Conservation (phyloP, 2,113 vertebrate species). For the Dasyprocta punctata region DNA sequence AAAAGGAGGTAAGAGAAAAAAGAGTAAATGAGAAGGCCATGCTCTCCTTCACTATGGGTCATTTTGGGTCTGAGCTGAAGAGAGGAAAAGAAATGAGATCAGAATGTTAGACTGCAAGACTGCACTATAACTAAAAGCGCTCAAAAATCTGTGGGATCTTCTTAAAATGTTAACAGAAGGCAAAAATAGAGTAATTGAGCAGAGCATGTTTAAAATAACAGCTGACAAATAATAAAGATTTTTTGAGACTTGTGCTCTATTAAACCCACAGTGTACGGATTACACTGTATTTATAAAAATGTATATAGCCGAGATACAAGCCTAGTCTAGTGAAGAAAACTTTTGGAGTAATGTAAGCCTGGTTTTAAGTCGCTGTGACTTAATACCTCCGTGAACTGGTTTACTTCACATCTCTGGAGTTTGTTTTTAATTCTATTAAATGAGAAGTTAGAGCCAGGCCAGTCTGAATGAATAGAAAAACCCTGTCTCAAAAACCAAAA, state of each 20-base stretch:
- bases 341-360: neutral
- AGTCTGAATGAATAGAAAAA: neutral
- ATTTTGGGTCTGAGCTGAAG: neutral
- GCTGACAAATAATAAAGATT: neutral
- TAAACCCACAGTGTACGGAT: slow-evolving; percentile 10
- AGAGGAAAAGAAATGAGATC: slow-evolving; percentile 8
- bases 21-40: neutral
- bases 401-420: neutral
- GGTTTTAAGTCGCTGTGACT: neutral
- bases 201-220: neutral
- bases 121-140: neutral
- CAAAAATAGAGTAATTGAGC: neutral
- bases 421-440: neutral
- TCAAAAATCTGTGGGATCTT: neutral
- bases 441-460: neutral
- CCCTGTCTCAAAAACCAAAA: neutral
- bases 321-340: slow-evolving; percentile 9
- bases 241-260: neutral
- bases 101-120: neutral
- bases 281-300: neutral
- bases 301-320: neutral
- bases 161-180: slow-evolving; percentile 9
- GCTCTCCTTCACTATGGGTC: neutral
- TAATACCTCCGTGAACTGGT: neutral
- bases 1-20: neutral